Conservation (phyloP, 2,888 invertebrate species). For the Nesidiocoris tenuis region DNA sequence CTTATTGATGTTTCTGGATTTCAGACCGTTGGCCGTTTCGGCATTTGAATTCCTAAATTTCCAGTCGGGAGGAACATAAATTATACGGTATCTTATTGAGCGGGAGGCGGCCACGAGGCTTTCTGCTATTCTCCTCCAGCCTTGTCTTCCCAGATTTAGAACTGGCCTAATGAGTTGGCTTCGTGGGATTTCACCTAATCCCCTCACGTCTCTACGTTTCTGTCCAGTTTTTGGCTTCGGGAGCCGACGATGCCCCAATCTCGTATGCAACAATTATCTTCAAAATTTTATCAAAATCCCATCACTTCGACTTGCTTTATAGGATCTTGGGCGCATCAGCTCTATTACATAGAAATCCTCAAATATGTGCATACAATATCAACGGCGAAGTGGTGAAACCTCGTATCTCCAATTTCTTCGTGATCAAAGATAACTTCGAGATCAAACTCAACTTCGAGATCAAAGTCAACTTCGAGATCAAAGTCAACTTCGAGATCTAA, state of each 20-base stretch:
- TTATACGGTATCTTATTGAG: not conserved
- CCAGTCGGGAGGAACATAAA: not conserved
- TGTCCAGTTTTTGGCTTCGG: not conserved
- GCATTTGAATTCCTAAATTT: not conserved
- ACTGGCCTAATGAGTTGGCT: not conserved
- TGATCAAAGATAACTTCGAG: no score
- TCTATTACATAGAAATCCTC: no score
- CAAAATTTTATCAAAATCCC: no score
- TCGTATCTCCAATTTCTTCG: no score
- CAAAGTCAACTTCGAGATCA: no score
- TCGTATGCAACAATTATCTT: no score
- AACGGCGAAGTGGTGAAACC: no score
- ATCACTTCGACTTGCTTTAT: no score
- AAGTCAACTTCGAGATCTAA: no score
- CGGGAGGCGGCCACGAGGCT: not conserved
- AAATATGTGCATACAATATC: no score
- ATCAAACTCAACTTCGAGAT: no score
- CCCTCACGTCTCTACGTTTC: not conserved
- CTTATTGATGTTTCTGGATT: not conserved
- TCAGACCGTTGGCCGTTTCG: not conserved
- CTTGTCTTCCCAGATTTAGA: not conserved
- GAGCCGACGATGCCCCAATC: not conserved
- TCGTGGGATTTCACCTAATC: not conserved
- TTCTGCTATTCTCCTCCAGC: not conserved
- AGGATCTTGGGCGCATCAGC: no score